A percentile compares a stretch with the other conserved stretches of the same genome.
Conservation (phyloP, 2,888 invertebrate species). For the Lepidochrysops patricia region DNA sequence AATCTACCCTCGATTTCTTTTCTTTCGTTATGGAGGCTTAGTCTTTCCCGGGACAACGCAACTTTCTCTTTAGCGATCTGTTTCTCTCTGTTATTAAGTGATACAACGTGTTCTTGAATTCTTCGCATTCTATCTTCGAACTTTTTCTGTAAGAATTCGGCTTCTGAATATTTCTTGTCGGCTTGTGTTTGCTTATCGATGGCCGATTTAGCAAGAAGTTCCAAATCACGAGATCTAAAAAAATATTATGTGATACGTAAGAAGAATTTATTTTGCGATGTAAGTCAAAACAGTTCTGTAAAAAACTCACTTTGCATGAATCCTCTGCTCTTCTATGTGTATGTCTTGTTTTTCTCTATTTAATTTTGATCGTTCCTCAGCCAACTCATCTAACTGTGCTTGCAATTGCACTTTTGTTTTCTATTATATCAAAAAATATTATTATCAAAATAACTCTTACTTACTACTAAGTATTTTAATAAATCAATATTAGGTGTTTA, state of each 20-base stretch:
- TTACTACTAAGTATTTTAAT: background rate
- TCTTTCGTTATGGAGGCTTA: slow-evolving; percentile 69
- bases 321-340: slow-evolving; percentile 60
- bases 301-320: slow-evolving; percentile 50
- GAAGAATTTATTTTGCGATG: background rate
- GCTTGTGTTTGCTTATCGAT: slow-evolving; percentile 76
- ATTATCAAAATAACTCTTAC: background rate
- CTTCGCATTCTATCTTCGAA: slow-evolving; percentile 74
- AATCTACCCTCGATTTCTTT: slow-evolving; percentile 59
- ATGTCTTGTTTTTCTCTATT: slow-evolving; percentile 57
- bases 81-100: slow-evolving; percentile 72
- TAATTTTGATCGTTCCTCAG: slow-evolving; percentile 54
- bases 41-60: slow-evolving; percentile 71
- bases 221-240: slow-evolving; percentile 61
- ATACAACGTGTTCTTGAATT: slow-evolving; percentile 72
- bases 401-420: slow-evolving; percentile 61
- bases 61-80: slow-evolving; percentile 77
- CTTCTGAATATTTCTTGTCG: slow-evolving; percentile 70
- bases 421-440: slow-evolving; percentile 31
- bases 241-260: background rate
- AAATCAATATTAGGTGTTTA: background rate
- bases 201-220: slow-evolving; percentile 71
- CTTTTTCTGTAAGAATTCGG: slow-evolving; percentile 67
- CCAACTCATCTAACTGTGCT: slow-evolving; percentile 56
- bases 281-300: no score